Percentiles rank a stretch among this genome's conserved stretches.
phyloP scores from a whole-genome alignment of 2,888 invertebrate species.

The Erebia ligea region DNA sequence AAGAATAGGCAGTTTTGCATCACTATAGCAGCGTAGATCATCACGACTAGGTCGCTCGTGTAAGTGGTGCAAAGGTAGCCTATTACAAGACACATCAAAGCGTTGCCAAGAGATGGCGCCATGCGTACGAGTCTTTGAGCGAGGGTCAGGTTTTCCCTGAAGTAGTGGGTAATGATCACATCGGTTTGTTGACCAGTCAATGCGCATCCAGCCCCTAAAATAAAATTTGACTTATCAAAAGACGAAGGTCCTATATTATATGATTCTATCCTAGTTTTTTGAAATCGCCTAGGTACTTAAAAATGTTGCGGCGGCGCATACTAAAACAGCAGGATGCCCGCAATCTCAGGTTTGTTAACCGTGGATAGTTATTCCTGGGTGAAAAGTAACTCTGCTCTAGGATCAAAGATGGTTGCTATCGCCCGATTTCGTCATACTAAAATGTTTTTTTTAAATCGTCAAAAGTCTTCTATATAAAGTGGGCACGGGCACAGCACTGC shows the following conservation, averaged over 20 bases:
- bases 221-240: not conserved
- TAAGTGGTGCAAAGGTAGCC: constrained; percentile 75
- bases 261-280: not conserved
- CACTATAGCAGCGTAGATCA: constrained; percentile 83
- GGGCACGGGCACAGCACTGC: too few species aligned
- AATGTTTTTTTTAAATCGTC: too few species aligned
- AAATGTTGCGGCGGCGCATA: too few species aligned
- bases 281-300: too few species aligned
- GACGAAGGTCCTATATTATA: not conserved
- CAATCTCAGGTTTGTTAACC: too few species aligned
- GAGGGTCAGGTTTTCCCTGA: constrained; percentile 79
- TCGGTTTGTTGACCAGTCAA: constrained; percentile 83
- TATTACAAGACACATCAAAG: constrained; percentile 76
- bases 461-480: too few species aligned
- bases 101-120: constrained; percentile 80
- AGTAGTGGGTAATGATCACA: constrained; percentile 83
- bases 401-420: too few species aligned
- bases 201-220: constrained; percentile 83
- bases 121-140: constrained; percentile 79
- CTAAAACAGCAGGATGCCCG: too few species aligned
- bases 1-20: constrained; percentile 82
- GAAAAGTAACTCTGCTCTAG: too few species aligned
- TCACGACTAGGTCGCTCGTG: constrained; percentile 70
- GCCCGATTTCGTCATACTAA: too few species aligned
- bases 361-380: too few species aligned